These are phyloP conservation scores for Machimus atricapillus DNA, from an alignment of 2,888 invertebrate genomes.

Conservation along the genomic window DNA sequence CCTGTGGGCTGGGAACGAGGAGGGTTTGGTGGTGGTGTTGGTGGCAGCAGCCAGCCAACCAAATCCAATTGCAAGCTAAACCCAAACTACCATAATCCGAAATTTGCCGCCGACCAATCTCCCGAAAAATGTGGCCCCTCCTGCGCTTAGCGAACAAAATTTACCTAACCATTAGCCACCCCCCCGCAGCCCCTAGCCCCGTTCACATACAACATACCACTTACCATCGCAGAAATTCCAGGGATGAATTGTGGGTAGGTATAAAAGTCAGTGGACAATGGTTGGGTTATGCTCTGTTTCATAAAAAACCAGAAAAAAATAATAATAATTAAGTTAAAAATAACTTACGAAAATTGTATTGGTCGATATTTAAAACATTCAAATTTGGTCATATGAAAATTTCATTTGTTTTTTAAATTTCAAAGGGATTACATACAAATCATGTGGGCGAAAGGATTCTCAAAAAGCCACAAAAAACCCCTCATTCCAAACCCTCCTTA, in stretches of 20 bases:
- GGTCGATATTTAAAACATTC: no score
- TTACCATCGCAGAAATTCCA: not conserved
- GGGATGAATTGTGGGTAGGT: constrained; percentile 22
- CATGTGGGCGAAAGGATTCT: no score
- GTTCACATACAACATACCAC: not conserved
- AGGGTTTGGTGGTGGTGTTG: not conserved
- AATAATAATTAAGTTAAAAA: no score
- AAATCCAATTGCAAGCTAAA: not conserved
- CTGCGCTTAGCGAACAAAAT: not conserved
- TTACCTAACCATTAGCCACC: not conserved
- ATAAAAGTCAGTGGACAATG: not conserved
- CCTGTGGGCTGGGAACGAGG: not conserved
- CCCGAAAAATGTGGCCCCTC: not conserved
- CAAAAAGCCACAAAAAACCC: no score
- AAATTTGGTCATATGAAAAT: no score
- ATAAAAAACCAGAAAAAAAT: not conserved
- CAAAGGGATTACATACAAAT: no score
- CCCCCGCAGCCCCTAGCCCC: no score
- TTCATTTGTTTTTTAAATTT: no score
- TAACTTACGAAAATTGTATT: no score
- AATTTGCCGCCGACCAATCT: not conserved
- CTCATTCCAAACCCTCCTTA: no score
- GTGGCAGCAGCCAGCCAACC: not conserved
- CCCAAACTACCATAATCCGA: not conserved
- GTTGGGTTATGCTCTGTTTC: not conserved